These are phyloP conservation scores for Rhadinocentrus ornatus DNA, from an alignment of 2,797 vertebrate species.

Conservation along the genomic window DNA sequence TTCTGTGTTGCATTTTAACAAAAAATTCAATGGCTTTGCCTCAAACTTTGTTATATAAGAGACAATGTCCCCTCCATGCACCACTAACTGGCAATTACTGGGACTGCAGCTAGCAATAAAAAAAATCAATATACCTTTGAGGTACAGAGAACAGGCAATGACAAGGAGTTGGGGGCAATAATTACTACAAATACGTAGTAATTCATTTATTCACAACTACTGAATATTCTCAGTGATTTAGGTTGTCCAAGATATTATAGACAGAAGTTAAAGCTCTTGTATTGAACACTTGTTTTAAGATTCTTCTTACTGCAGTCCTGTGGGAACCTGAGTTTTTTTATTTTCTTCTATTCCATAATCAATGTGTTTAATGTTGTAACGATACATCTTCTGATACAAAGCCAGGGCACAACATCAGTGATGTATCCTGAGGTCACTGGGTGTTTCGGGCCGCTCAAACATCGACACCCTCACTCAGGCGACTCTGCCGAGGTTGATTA, in stretches of 20 bases:
- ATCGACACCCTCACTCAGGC: no score
- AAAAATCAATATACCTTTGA: slow-evolving; percentile 50
- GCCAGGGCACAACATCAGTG: no score
- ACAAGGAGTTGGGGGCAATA: background rate
- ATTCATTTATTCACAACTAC: slow-evolving; percentile 18
- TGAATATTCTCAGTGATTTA: background rate
- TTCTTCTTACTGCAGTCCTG: slow-evolving; percentile 26
- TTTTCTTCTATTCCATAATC: slow-evolving; percentile 38
- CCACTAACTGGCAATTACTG: slow-evolving; percentile 62
- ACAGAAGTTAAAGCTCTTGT: background rate
- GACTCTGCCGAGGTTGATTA: no score
- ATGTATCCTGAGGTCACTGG: no score
- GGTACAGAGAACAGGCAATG: slow-evolving; percentile 21
- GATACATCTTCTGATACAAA: no score
- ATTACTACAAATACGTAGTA: slow-evolving; percentile 20
- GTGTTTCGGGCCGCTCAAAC: no score
- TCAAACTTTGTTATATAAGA: slow-evolving; percentile 41
- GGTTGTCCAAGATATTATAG: slow-evolving; percentile 4
- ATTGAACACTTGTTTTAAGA: slow-evolving; percentile 37
- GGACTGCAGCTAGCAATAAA: slow-evolving; percentile 36
- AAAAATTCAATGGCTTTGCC: slow-evolving; percentile 37
- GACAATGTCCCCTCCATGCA: slow-evolving; percentile 60
- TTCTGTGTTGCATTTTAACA: slow-evolving; percentile 21
- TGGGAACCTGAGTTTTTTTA: slow-evolving; percentile 24
- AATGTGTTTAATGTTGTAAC: no score